Conservation (phyloP, 1,140 invertebrate genomes). For the Bombus turneri region DNA sequence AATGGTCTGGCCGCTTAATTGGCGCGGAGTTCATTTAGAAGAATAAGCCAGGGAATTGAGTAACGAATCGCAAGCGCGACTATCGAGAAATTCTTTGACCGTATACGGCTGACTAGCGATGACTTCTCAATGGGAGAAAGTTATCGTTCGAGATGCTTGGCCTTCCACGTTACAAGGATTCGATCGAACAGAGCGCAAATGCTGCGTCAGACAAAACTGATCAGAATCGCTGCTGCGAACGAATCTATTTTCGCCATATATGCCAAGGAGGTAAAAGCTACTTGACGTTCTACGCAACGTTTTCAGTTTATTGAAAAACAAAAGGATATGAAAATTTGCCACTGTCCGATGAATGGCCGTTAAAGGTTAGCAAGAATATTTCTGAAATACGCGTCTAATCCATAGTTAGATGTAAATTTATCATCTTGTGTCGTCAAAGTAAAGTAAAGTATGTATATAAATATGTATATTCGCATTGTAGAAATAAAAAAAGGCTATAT, state of each 20-base stretch:
- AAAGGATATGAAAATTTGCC: too few species aligned
- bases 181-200: slow-evolving; percentile 19
- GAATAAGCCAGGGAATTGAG: slow-evolving; percentile 19
- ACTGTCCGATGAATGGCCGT: too few species aligned
- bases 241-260: background rate
- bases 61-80: slow-evolving; percentile 16
- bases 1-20: slow-evolving; percentile 16
- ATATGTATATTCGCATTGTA: too few species aligned
- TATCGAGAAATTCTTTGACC: slow-evolving; percentile 42
- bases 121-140: slow-evolving; percentile 50
- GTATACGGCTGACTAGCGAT: slow-evolving; percentile 19
- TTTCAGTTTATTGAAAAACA: background rate
- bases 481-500: too few species aligned
- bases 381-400: too few species aligned
- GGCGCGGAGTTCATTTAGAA: slow-evolving; percentile 28
- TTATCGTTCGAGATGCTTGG: slow-evolving; percentile 32
- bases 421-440: too few species aligned
- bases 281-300: background rate
- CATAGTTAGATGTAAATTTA: too few species aligned
- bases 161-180: slow-evolving; percentile 49
- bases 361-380: too few species aligned
- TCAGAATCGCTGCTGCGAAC: background rate
- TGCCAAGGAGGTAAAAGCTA: background rate
- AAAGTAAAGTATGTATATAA: too few species aligned
- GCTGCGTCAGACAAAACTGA: slow-evolving; percentile 15